phyloP scores from a whole-genome alignment of 92 coral and sea anemone genomes.

The Porites divaricata region DNA sequence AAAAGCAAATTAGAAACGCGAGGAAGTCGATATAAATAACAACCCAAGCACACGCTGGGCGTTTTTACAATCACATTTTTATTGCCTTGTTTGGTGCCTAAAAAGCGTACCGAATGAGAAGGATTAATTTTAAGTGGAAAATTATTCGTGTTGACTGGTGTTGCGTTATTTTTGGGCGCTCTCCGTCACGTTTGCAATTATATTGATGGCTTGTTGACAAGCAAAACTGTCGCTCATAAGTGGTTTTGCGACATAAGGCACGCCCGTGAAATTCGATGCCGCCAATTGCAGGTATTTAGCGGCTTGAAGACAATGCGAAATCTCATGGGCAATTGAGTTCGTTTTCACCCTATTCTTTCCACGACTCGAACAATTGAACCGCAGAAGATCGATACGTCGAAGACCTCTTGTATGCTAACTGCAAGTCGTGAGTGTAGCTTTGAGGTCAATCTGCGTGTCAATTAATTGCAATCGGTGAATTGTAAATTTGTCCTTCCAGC shows the following conservation, averaged over 20 bases:
- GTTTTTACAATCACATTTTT: constrained; percentile 19
- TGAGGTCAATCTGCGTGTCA: constrained; percentile 52
- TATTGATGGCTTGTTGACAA: constrained; percentile 85
- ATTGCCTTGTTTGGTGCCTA: constrained; percentile 9
- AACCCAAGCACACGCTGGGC: constrained; percentile 36
- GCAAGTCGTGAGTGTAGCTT: constrained; percentile 31
- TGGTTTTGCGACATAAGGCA: constrained; percentile 66
- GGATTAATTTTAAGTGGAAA: constrained; percentile 32
- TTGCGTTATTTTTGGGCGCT: constrained; percentile 56
- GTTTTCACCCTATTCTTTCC: constrained; percentile 71
- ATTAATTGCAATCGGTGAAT: constrained; percentile 47
- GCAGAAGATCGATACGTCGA: constrained; percentile 54
- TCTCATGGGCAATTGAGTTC: constrained; percentile 88
- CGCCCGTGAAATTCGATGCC: constrained; percentile 84
- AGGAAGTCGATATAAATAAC: constrained; percentile 24
- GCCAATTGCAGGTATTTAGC: constrained; percentile 81
- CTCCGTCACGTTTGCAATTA: constrained; percentile 79
- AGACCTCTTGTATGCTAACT: constrained; percentile 64
- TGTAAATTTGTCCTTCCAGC: not conserved
- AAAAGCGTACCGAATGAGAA: constrained; percentile 22
- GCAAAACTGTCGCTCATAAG: constrained; percentile 82
- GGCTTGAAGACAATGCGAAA: constrained; percentile 79
- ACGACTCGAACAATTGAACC: constrained; percentile 64
- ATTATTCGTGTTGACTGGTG: constrained; percentile 29
- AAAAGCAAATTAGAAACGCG: not conserved